These are phyloP conservation scores for Meleagris gallopavo DNA, from an alignment of 2,113 vertebrate genomes.

Conservation along the genomic window DNA sequence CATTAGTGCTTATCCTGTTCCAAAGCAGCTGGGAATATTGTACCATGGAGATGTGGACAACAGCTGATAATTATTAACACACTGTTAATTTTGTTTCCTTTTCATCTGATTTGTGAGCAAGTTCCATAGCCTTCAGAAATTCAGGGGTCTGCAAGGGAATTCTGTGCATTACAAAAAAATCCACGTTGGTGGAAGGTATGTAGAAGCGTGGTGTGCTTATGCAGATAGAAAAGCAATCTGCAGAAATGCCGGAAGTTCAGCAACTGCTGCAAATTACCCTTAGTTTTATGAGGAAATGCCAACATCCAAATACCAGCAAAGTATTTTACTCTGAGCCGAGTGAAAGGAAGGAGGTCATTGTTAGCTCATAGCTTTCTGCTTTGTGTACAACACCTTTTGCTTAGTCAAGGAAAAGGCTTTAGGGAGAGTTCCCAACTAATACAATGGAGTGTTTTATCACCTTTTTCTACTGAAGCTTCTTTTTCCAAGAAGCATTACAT, in stretches of 20 bases:
- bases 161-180: neutral
- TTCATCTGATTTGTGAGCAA: neutral
- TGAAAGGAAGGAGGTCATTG: neutral
- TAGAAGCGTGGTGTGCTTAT: neutral
- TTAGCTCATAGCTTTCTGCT: neutral
- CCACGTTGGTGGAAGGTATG: neutral
- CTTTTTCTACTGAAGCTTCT: neutral
- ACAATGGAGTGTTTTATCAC: neutral
- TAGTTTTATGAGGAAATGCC: neutral
- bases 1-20: neutral
- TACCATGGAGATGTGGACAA: neutral
- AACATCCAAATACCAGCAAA: neutral
- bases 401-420: neutral
- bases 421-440: neutral
- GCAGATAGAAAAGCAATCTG: neutral
- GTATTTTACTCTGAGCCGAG: neutral
- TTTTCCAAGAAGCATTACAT: neutral
- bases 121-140: neutral
- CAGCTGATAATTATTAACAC: neutral
- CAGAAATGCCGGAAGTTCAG: neutral
- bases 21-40: neutral
- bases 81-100: slow-evolving; percentile 12
- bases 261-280: neutral
- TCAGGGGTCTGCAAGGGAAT: neutral
- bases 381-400: neutral